These are phyloP conservation scores for Drosophila recens DNA, from an alignment of 2,888 invertebrate species.

Conservation along the genomic window DNA sequence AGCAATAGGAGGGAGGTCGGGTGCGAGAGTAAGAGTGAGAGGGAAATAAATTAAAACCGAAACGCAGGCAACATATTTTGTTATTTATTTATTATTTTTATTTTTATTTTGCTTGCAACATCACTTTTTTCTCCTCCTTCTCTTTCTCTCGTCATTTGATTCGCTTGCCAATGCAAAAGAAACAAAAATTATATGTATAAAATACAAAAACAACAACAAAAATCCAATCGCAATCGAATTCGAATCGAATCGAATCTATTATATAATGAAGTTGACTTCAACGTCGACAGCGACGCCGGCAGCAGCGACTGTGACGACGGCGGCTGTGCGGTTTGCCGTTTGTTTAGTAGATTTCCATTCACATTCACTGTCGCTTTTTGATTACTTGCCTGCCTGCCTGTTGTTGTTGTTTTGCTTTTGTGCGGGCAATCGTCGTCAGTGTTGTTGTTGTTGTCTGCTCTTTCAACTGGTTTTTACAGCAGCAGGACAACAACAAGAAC, in stretches of 20 bases:
- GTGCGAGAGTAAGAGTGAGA: neutral
- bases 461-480: slow-evolving; percentile 77
- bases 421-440: slow-evolving; percentile 35
- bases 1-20: neutral
- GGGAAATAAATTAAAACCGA: slow-evolving; percentile 5
- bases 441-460: slow-evolving; percentile 36
- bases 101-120: slow-evolving; percentile 57
- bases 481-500: slow-evolving; percentile 54
- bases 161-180: slow-evolving; percentile 59
- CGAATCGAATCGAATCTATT: slow-evolving; percentile 79
- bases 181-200: slow-evolving; percentile 1
- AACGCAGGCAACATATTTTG: slow-evolving; percentile 41
- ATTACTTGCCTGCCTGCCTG: slow-evolving; percentile 22
- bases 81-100: slow-evolving; percentile 25
- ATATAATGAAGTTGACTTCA: slow-evolving; percentile 69
- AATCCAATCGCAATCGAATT: slow-evolving; percentile 63
- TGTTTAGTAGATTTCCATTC: slow-evolving; percentile 82
- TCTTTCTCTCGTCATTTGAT: slow-evolving; percentile 28
- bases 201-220: slow-evolving; percentile 40
- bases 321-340: slow-evolving; percentile 26
- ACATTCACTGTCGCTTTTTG: slow-evolving; percentile 78
- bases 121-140: slow-evolving; percentile 30
- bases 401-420: slow-evolving; percentile 47
- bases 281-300: slow-evolving; percentile 24
- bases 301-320: slow-evolving; percentile 21